Conservation (phyloP, 2,113 vertebrate genomes). For the Zosterops pallidus region DNA sequence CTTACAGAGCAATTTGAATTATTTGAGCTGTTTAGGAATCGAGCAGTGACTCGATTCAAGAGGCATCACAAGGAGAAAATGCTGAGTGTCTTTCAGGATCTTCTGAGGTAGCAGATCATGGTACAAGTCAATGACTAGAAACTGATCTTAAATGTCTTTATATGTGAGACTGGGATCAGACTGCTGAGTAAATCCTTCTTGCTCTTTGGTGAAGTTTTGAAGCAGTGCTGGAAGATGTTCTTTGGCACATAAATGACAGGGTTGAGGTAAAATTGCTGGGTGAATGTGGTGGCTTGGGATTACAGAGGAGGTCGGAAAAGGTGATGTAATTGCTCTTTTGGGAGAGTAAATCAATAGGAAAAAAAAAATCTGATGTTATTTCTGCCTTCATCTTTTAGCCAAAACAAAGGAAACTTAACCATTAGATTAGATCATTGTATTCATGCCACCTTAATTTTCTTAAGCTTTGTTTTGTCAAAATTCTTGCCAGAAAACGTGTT, state of each 20-base stretch:
- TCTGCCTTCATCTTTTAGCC: neutral
- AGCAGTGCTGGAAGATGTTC: neutral
- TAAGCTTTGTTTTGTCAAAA: neutral
- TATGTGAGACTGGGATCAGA: neutral
- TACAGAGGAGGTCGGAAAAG: neutral
- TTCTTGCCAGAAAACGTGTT: neutral
- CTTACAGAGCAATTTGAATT: slow-evolving; percentile 13
- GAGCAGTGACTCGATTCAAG: neutral
- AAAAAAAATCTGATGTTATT: neutral
- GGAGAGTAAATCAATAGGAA: neutral
- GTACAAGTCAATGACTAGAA: neutral
- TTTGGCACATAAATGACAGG: neutral
- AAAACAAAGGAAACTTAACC: neutral
- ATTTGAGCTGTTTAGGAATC: neutral
- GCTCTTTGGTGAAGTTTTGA: neutral
- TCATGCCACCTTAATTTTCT: neutral
- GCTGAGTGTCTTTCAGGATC: neutral
- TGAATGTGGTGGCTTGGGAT: neutral
- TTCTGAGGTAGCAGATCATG: neutral
- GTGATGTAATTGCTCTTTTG: neutral
- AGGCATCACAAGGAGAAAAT: neutral
- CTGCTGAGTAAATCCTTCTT: neutral
- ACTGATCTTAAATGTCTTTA: neutral
- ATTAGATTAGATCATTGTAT: neutral
- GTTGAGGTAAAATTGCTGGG: neutral